These are phyloP conservation scores for Entomobrya multifasciata DNA, from an alignment of 2,888 invertebrate species.

Conservation along the genomic window DNA sequence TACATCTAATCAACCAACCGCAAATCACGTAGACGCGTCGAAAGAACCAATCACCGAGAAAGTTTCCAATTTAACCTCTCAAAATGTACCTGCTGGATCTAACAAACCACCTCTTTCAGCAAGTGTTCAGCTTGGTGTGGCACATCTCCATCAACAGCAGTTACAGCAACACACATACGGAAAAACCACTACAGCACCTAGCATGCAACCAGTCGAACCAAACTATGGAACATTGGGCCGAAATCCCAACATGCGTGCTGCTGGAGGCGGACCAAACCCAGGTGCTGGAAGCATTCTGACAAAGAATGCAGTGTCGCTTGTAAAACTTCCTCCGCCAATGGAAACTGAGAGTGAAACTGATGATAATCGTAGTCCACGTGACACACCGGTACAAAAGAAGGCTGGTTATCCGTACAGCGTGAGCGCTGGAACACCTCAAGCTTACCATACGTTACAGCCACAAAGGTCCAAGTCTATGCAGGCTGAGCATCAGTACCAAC, in stretches of 20 bases:
- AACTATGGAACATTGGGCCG: slow-evolving; percentile 76
- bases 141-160: slow-evolving; percentile 72
- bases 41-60: slow-evolving; percentile 63
- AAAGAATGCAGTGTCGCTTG: slow-evolving; percentile 88
- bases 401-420: slow-evolving; percentile 55
- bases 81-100: slow-evolving; percentile 59
- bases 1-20: slow-evolving; percentile 52
- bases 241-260: slow-evolving; percentile 47
- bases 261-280: slow-evolving; percentile 66
- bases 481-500: slow-evolving; percentile 71
- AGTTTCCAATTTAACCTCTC: slow-evolving; percentile 64
- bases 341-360: slow-evolving; percentile 81
- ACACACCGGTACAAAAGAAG: slow-evolving; percentile 84
- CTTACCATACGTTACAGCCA: slow-evolving; percentile 79
- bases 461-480: slow-evolving; percentile 77
- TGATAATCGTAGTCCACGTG: slow-evolving; percentile 80
- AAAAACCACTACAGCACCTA: slow-evolving; percentile 27
- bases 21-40: slow-evolving; percentile 61
- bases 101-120: slow-evolving; percentile 70
- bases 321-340: slow-evolving; percentile 90
- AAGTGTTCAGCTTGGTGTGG: slow-evolving; percentile 72
- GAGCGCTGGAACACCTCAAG: slow-evolving; percentile 66
- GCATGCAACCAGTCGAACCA: slow-evolving; percentile 54
- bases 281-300: slow-evolving; percentile 81
- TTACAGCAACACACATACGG: slow-evolving; percentile 56